Evolutionary conservation across 2,797 vertebrate species (phyloP), one percentile per base, ranked within the genome.

Genomic region (Fistularia commersonii): DNA sequence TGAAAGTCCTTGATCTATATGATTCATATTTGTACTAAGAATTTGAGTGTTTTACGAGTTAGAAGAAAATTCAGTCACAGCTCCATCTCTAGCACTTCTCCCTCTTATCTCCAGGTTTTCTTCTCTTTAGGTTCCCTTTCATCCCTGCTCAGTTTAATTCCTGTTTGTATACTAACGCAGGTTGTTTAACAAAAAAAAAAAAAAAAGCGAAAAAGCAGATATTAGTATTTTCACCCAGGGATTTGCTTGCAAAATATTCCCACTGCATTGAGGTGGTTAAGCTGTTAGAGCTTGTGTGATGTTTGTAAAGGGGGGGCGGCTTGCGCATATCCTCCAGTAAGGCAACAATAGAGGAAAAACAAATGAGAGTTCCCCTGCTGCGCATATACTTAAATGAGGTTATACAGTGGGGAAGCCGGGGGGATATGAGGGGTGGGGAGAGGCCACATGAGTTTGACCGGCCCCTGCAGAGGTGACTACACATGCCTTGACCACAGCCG

Each of bases 181-280:
- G 80, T 92, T 90, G 86, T 92, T 93, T 91, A 90, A 91, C 91
- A 88, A 89, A 87, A 74, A 89, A 90, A n/a, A n/a, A n/a, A n/a
- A n/a, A n/a, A n/a, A n/a, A n/a, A n/a, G n/a, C n/a, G n/a, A n/a
- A n/a, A n/a, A n/a, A n/a, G n/a, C n/a, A n/a, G n/a, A n/a, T n/a
- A 89, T 89, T 76, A 88, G 76, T 58, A 79, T 69, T 72, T 80
- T 83, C 49, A 51, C 51, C 71, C 50, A 81, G 10, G 72, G 72
- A 68, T 68, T 72, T 86, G 81, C 81, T 83, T 85, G 81, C 55
- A 42, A 72, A 54, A 59, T 35, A 23, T 76, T 84, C 64, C 61
- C 69, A 45, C 61, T 67, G 77, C 71, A 74, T 51, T 61, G 66
- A 77, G 72, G 80, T 76, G 80, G 85, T 83, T 85, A 81, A 76